Evolutionary conservation across 2,888 invertebrate genomes (phyloP), one percentile per base, ranked within the genome.

Genomic region (Drosophila pseudotalamancana): DNA sequence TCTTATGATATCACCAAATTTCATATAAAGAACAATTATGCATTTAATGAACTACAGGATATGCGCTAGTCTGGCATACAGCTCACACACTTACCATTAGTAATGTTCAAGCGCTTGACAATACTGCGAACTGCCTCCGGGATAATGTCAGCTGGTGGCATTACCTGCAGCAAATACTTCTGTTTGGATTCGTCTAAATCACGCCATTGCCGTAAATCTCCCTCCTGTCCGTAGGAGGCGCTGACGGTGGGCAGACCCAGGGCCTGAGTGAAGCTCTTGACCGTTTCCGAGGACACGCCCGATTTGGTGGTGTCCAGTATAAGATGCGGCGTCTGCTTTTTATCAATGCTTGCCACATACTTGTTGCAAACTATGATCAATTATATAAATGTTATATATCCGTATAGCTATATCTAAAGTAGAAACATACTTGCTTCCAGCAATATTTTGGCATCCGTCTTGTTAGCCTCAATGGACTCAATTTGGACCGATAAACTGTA

Each of bases 141-240:
- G 67, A 97, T 94, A 25, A 97, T 92, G 88, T 97, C 97, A 0
- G 95, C 95, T 0, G 97, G 97, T 0, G 97, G 97, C 91, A 91
- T 91, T 32, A 91, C 88, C 64, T 97, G 97, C 6, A 97, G 92
- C 23, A 97, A 92, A 91, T 95, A 97, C 76, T 94, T 94, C 50
- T 94, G 93, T 87, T 97, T 95, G 55, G 94, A 94, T 0, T 92
- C 92, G 50, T 94, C 93, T 54, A 97, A 91, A 67, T 95, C 93
- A 25, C 96, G 93, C 97, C 97, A 97, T 88, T 96, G 95, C 48
- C 96, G 90, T 42, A 97, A 91, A 91, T 97, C 97, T 0, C 96
- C 96, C 35, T 94, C 94, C 90, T 81, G 80, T 0, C 97, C 97
- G 87, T 95, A 97, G 6, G 97, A 96, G 0, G 95, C 95, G 60